phyloP scores from a whole-genome alignment of 2,113 vertebrate genomes.

The Verasper variegatus region DNA sequence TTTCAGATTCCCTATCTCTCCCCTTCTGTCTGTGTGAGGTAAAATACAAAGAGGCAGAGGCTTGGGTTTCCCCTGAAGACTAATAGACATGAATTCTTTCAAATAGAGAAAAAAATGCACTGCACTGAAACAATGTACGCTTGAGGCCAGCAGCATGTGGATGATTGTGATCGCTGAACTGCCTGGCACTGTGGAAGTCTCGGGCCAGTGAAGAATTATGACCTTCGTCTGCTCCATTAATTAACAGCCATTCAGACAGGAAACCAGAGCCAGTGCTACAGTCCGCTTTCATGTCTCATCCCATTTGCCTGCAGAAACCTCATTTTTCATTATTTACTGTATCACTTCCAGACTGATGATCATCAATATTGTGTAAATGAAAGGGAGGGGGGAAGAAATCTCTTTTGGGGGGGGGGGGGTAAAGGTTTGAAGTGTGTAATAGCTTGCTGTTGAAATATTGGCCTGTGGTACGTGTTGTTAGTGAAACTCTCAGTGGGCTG shows the following conservation, averaged over 20 bases:
- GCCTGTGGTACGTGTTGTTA: conserved; percentile 23
- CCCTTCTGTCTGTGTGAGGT: conserved; percentile 13
- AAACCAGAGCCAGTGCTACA: conserved; percentile 79
- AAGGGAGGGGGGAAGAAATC: neutral
- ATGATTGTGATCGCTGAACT: conserved; percentile 53
- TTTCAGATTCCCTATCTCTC: conserved; percentile 43
- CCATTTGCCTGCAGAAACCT: conserved; percentile 73
- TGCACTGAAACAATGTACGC: conserved; percentile 47
- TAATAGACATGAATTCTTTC: conserved; percentile 30
- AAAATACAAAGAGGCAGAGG: neutral
- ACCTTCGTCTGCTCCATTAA: conserved; percentile 78
- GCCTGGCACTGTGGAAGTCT: conserved; percentile 59
- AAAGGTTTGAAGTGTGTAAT: conserved; percentile 44
- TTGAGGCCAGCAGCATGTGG: conserved; percentile 39
- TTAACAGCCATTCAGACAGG: conserved; percentile 80
- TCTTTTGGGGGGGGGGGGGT: conserved; percentile 11
- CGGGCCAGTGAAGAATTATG: conserved; percentile 60
- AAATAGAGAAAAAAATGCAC: conserved; percentile 36
- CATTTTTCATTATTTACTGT: conserved; percentile 76
- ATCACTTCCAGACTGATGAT: conserved; percentile 69
- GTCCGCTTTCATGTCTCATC: conserved; percentile 76
- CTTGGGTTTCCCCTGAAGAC: conserved; percentile 34
- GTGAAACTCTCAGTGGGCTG: conserved; percentile 51
- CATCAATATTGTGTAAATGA: conserved; percentile 60
- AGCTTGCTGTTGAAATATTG: conserved; percentile 61